Conservation (phyloP, 1,140 invertebrate species). For the Procambarus clarkii region DNA sequence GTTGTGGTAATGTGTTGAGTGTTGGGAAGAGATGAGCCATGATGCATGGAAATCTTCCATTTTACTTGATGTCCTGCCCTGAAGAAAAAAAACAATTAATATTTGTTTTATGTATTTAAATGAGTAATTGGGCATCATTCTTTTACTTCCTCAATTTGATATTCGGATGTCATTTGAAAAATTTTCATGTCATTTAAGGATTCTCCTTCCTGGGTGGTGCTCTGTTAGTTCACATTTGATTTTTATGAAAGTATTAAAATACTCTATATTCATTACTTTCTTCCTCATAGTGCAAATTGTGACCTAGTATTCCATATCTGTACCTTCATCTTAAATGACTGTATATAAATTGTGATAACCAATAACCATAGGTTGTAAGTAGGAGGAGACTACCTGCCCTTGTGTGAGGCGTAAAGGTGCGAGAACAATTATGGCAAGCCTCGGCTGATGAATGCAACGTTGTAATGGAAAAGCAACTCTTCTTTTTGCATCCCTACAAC, state of each 20-base stretch:
- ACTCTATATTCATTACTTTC: slow-evolving; percentile 60
- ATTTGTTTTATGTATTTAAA: slow-evolving; percentile 61
- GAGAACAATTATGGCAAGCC: slow-evolving; percentile 65
- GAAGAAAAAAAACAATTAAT: slow-evolving; percentile 27
- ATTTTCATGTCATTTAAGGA: slow-evolving; percentile 35
- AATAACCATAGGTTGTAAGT: slow-evolving; percentile 67
- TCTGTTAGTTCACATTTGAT: slow-evolving; percentile 55
- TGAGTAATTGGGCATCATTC: slow-evolving; percentile 56
- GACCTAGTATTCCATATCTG: slow-evolving; percentile 67
- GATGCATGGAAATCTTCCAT: slow-evolving; percentile 49
- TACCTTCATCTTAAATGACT: slow-evolving; percentile 59
- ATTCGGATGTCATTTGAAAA: slow-evolving; percentile 48
- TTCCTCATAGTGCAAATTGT: slow-evolving; percentile 67
- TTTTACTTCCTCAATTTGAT: slow-evolving; percentile 7
- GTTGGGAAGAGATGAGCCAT: slow-evolving; percentile 45
- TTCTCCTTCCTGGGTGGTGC: slow-evolving; percentile 60
- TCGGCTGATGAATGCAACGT: slow-evolving; percentile 62
- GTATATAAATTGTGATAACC: slow-evolving; percentile 69
- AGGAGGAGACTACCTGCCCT: slow-evolving; percentile 49
- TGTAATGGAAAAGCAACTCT: background rate
- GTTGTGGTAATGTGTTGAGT: slow-evolving; percentile 20
- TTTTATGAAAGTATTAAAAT: slow-evolving; percentile 60
- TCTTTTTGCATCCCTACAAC: slow-evolving; percentile 31
- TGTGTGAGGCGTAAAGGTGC: slow-evolving; percentile 53
- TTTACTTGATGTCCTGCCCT: slow-evolving; percentile 39